Evolutionary conservation across 2,888 invertebrate species (phyloP).

Genomic region (Lampropteryx suffumata): DNA sequence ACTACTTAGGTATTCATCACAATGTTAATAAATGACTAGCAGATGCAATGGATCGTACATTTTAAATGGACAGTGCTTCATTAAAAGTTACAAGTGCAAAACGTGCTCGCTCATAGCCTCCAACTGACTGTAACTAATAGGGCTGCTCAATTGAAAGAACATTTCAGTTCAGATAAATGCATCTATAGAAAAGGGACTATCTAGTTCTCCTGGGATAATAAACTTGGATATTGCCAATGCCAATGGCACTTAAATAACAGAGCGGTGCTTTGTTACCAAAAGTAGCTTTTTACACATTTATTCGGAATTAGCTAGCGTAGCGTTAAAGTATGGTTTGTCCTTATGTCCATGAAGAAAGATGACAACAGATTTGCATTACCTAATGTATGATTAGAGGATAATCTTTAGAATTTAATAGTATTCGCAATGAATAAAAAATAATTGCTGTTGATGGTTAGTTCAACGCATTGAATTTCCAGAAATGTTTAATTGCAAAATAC

Average conservation of each 20-base stretch:
- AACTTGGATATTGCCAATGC: slow-evolving; percentile 1
- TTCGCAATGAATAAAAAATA: too few relatives aligned
- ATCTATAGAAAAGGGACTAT: slow-evolving; percentile 4
- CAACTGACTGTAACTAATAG: slow-evolving; percentile 41
- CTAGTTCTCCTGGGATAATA: slow-evolving; percentile 1
- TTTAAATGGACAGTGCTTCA: slow-evolving; percentile 37
- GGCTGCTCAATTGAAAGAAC: slow-evolving; percentile 28
- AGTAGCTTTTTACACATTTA: too few relatives aligned
- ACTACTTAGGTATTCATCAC: too few relatives aligned
- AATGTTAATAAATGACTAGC: slow-evolving; percentile 13
- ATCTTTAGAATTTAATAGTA: too few relatives aligned
- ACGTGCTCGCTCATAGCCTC: slow-evolving; percentile 37
- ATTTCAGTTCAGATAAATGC: slow-evolving; percentile 27
- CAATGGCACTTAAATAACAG: not conserved
- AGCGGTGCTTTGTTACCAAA: not conserved
- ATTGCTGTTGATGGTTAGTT: too few relatives aligned
- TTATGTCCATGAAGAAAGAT: too few relatives aligned
- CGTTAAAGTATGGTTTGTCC: too few relatives aligned
- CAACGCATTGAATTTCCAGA: too few relatives aligned
- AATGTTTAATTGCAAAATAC: too few relatives aligned
- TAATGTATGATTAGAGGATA: too few relatives aligned
- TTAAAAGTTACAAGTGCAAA: slow-evolving; percentile 39
- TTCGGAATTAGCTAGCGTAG: too few relatives aligned
- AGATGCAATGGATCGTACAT: slow-evolving; percentile 36
- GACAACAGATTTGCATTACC: too few relatives aligned